Percentiles rank a stretch among this genome's conserved stretches.
phyloP scores from a whole-genome alignment of 2,888 invertebrate species.

The Orthosia gracilis region DNA sequence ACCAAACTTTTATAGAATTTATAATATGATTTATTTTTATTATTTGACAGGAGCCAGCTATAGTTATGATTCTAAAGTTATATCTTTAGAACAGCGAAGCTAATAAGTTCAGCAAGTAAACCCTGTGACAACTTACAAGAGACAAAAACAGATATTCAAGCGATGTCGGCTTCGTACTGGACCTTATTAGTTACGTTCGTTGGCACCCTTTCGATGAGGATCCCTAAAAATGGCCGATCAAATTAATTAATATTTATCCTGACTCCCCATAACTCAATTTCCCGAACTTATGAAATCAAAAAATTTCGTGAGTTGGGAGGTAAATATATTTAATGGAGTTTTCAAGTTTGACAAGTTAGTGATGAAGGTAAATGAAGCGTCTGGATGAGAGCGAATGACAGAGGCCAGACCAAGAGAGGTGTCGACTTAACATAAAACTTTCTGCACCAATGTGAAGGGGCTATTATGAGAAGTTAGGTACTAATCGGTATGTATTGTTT shows the following conservation, averaged over 20 bases:
- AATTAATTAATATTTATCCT: not conserved
- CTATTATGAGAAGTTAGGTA: too few species aligned
- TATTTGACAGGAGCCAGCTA: not conserved
- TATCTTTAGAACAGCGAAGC: not conserved
- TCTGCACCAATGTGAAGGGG: too few species aligned
- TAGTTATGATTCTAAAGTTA: not conserved
- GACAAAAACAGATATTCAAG: not conserved
- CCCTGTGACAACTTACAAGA: not conserved
- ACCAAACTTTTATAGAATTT: not conserved
- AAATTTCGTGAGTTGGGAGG: constrained; percentile 1
- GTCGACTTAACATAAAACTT: not conserved
- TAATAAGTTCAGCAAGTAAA: not conserved
- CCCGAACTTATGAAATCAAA: constrained; percentile 23
- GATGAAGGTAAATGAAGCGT: constrained; percentile 54
- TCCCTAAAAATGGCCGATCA: not conserved
- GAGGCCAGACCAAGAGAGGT: constrained; percentile 14
- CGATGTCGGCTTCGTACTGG: too few species aligned
- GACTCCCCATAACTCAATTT: constrained; percentile 25
- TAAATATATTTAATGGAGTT: constrained; percentile 42
- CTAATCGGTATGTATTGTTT: too few species aligned
- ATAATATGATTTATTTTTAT: not conserved
- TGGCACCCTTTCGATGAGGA: too few species aligned
- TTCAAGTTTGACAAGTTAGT: constrained; percentile 55
- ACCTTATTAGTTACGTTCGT: too few species aligned
- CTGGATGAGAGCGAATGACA: constrained; percentile 28